Evolutionary conservation across 2,888 invertebrate genomes (phyloP).

Genomic region (Apamea sordens): DNA sequence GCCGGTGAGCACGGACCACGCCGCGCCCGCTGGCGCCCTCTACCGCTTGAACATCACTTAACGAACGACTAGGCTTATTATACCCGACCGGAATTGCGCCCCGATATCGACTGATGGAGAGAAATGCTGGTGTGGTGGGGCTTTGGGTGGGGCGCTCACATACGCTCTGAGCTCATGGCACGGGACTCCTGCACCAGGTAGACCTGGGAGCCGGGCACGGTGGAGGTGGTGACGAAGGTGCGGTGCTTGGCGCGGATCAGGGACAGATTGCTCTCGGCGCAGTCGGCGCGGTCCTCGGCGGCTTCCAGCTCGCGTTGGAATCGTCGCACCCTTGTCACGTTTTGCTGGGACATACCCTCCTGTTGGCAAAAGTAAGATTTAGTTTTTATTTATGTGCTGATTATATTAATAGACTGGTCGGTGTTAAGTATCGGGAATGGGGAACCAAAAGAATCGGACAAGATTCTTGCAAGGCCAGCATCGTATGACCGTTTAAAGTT

Average conservation of each 20-base stretch:
- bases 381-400: neutral
- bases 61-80: constrained; percentile 88
- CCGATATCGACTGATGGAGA: constrained; percentile 81
- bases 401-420: neutral
- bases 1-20: constrained; percentile 59
- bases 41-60: constrained; percentile 81
- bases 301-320: constrained; percentile 99
- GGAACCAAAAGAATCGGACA: neutral
- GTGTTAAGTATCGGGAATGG: neutral
- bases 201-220: constrained; percentile 97
- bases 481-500: neutral
- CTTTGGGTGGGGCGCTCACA: constrained; percentile 75
- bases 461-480: neutral
- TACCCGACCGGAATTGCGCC: constrained; percentile 89
- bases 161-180: constrained; percentile 89
- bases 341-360: constrained; percentile 98
- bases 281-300: constrained; percentile 98
- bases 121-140: constrained; percentile 87
- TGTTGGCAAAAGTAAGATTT: constrained; percentile 76
- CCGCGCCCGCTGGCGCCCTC: constrained; percentile 72
- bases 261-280: constrained; percentile 97
- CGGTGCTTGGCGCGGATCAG: constrained; percentile 99
- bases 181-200: constrained; percentile 97
- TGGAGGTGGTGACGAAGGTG: constrained; percentile 98
- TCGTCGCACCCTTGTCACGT: constrained; percentile 98